Evolutionary conservation across 1,140 invertebrate genomes (phyloP).

Genomic region (Hylyphantes graminicola): DNA sequence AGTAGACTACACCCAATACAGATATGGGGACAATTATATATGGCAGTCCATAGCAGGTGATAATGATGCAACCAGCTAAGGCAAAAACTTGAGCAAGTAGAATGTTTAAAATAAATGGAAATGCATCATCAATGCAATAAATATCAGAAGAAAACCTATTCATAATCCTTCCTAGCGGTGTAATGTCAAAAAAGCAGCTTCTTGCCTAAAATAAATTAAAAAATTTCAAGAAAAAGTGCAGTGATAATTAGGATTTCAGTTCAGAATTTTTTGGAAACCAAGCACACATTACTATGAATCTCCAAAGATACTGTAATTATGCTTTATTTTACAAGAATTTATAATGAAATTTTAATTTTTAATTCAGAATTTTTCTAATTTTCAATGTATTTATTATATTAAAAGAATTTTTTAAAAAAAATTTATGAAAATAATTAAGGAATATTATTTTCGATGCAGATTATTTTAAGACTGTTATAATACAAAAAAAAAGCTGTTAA

Average conservation of each 20-base stretch:
- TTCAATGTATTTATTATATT: too few relatives aligned
- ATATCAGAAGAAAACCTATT: constrained; percentile 97
- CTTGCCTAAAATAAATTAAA: constrained; percentile 75
- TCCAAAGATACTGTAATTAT: too few relatives aligned
- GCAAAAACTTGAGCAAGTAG: constrained; percentile 88
- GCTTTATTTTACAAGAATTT: too few relatives aligned
- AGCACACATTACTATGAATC: too few relatives aligned
- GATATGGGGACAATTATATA: constrained; percentile 85
- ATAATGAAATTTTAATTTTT: too few relatives aligned
- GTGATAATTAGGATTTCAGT: too few relatives aligned
- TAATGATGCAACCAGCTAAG: constrained; percentile 77
- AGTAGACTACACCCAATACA: constrained; percentile 84
- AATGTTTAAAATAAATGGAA: constrained; percentile 97
- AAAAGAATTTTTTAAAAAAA: too few relatives aligned
- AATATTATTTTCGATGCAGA: too few relatives aligned
- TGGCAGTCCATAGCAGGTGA: constrained; percentile 91
- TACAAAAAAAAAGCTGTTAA: neutral
- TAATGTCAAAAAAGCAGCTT: constrained; percentile 88
- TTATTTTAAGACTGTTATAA: neutral
- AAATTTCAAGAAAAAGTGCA: neutral
- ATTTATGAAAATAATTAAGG: too few relatives aligned
- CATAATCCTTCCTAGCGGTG: constrained; percentile 89
- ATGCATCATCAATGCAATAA: constrained; percentile 91
- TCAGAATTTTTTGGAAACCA: too few relatives aligned
- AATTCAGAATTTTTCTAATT: too few relatives aligned